phyloP scores from a whole-genome alignment of 2,113 vertebrate genomes.

The Phaethornis superciliosus region DNA sequence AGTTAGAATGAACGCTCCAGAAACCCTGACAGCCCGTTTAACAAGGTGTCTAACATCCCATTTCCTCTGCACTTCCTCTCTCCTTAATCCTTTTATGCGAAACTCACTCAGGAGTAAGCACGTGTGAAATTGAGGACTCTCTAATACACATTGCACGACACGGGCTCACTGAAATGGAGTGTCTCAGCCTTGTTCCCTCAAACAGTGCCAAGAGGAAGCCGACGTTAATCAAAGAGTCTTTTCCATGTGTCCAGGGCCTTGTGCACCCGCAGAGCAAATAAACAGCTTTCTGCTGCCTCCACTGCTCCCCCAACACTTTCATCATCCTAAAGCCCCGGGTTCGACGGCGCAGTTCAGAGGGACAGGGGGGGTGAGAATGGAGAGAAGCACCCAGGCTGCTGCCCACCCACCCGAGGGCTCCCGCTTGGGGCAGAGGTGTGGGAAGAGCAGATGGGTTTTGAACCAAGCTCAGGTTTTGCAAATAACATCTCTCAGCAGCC shows the following conservation, averaged over 20 bases:
- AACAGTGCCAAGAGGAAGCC: slow-evolving; percentile 69
- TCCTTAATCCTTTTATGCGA: slow-evolving; percentile 96
- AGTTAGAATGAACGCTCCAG: slow-evolving; percentile 86
- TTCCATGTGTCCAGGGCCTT: slow-evolving; percentile 52
- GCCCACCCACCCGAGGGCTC: rapidly evolving
- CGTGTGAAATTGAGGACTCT: slow-evolving; percentile 99
- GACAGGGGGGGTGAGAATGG: background rate
- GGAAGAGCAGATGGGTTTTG: rapidly evolving
- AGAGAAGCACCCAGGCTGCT: background rate
- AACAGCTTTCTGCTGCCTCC: background rate
- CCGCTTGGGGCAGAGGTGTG: background rate
- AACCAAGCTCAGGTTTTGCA: background rate
- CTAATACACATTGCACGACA: slow-evolving; percentile 84
- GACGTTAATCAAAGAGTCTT: slow-evolving; percentile 72
- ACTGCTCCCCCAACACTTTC: background rate
- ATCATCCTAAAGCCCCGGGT: background rate
- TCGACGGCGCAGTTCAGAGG: background rate
- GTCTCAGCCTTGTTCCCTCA: slow-evolving; percentile 75
- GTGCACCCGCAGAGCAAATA: slow-evolving; percentile 30
- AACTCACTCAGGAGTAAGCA: slow-evolving; percentile 97
- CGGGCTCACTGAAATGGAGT: slow-evolving; percentile 74
- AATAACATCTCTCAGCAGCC: background rate
- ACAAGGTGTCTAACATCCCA: slow-evolving; percentile 93
- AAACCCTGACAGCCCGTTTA: slow-evolving; percentile 90
- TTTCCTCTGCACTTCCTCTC: slow-evolving; percentile 91